Evolutionary conservation across 2,797 vertebrate genomes (phyloP), one percentile per base, ranked within the genome.

Genomic region (Sebastes nivosus): DNA sequence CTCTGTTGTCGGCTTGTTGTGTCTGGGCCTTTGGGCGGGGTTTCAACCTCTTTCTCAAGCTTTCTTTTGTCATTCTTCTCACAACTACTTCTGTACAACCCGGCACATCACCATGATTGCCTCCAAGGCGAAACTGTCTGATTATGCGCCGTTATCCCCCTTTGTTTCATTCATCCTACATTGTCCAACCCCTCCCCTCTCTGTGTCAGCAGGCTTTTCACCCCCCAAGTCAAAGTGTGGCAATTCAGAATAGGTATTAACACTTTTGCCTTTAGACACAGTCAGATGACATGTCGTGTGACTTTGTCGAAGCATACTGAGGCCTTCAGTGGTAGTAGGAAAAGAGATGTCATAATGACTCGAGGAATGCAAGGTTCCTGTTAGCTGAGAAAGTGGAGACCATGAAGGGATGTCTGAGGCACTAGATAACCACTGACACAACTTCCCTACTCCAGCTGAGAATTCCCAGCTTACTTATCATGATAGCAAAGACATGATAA

Each of bases 401-500:
- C 42, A n/a, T 42, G 67, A 65, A 32, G 32, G 67, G 66, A 80
- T 70, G 73, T 84, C 72, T 82, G 68, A 83, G 65, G 55, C 68
- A 52, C 60, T 34, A 85, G 77, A 74, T 87, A 85, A 79, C 65
- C 65, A 32, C 77, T 79, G 69, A 80, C 85, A 79, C 67, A 75
- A 82, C 74, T 68, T 81, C 67, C 65, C 25, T 3, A 2, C 60
- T 65, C 8, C 75, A 79, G 77, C 76, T 84, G 75, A 89, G 81
- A 80, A 87, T 84, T 79, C 67, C 77, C 74, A 67, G 74, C 11
- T 6, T 50, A 69, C 75, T 79, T 81, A 85, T 79, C 77, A 57
- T 65, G 72, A 87, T 81, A 73, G 68, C 30, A 74, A 30, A 84
- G 27, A 67, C 76, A 46, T 79, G 78, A 89, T 85, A 84, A 81